Base-by-base conservation (phyloP, 2,113 vertebrate genomes). In the Lepisosteus osseus region DNA sequence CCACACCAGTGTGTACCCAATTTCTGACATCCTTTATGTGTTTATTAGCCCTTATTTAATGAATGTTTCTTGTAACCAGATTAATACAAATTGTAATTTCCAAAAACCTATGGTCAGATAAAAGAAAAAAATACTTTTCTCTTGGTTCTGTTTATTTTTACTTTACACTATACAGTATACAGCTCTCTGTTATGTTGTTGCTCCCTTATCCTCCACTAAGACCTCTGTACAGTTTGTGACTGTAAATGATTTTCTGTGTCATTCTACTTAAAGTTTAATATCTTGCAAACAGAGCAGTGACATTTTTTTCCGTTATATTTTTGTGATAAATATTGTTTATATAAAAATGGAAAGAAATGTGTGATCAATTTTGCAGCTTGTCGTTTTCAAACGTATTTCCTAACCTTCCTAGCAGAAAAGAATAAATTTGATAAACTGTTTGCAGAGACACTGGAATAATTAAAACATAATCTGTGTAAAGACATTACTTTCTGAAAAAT, bases 171-270 rank as follows among this genome's bases (percentile, higher is more conserved):
- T 77, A 17, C 15, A 17, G 15, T 17, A 77, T 77, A 88, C 78
- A 81, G 29, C 2, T 29, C 71, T 80, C 72, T 74, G 74, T 80
- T 78, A 78, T 79, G 78, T 80, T 86, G 72, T 84, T 77, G 84
- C 83, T 86, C 75, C 79, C 78, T 77, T 84, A 76, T 73, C 80
- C 81, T 68, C 77, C 77, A 76, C 77, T 76, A 79, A 81, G 71
- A 90, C 86, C 87, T 86, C 82, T 92, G 86, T 93, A 95, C 91
- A 93, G 86, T 92, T 94, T 94, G 93, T 95, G 92, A 93, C 90
- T 94, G 87, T 91, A 91, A 93, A 92, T 88, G 79, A 92, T 87
- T 87, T 89, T 92, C 80, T 85, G 87, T 94, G 90, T 88, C 86
- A 87, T 87, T 88, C 75, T 42, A 84, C 82, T 90, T 89, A 86